Evolutionary conservation across 2,113 vertebrate species (phyloP).

Genomic region (Pogona vitticeps): DNA sequence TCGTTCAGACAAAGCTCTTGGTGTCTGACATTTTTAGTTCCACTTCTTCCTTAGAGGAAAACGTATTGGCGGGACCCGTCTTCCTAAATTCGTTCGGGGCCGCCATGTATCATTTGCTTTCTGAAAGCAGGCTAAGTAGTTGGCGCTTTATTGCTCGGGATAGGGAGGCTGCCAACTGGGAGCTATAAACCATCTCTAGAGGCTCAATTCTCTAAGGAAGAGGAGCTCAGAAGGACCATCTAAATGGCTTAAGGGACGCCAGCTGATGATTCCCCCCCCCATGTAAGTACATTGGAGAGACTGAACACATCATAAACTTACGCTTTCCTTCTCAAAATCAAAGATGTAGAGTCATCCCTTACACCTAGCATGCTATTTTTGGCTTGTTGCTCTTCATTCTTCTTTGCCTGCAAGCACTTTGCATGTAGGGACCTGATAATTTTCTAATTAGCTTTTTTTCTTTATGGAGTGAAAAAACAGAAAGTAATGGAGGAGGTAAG

Average conservation of each 20-base stretch:
- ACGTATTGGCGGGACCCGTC: neutral
- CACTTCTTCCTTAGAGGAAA: neutral
- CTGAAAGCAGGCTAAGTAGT: neutral
- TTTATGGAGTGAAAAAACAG: too few relatives aligned
- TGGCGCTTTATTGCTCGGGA: neutral
- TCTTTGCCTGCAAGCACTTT: neutral
- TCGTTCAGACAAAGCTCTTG: constrained; percentile 18
- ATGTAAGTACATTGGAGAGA: neutral
- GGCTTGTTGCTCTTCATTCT: neutral
- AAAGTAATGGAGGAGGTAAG: too few relatives aligned
- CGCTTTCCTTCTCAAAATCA: neutral
- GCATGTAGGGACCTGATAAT: neutral
- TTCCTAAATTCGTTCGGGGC: neutral
- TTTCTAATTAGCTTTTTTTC: neutral
- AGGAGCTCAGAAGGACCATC: neutral
- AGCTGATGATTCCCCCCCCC: neutral
- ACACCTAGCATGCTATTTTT: neutral
- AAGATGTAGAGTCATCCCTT: neutral
- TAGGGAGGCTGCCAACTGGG: too few relatives aligned
- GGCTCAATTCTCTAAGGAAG: neutral
- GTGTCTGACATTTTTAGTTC: constrained; percentile 9
- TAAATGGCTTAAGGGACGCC: neutral
- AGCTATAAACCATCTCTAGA: neutral
- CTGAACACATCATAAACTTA: too few relatives aligned
- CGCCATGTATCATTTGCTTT: neutral